phyloP scores from a whole-genome alignment of 1,140 invertebrate genomes.

The Drosophila saltans region DNA sequence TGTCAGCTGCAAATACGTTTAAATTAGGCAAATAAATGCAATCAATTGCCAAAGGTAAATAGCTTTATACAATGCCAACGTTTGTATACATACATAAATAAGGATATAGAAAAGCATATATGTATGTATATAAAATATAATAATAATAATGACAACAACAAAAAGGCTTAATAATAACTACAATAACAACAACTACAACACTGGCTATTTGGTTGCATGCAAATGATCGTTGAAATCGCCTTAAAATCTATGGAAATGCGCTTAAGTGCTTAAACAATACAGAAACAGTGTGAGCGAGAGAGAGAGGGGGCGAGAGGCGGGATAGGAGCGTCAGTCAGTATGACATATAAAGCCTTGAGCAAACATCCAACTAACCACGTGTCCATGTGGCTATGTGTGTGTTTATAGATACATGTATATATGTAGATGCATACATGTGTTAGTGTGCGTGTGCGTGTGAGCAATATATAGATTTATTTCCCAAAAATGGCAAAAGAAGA shows the following conservation, averaged over 20 bases:
- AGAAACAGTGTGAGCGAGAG: not conserved
- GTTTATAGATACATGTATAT: no score
- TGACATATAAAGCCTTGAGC: constrained; percentile 2
- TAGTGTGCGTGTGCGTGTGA: not conserved
- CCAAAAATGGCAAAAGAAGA: not conserved
- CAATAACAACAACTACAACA: not conserved
- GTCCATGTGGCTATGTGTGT: not conserved
- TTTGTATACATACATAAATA: not conserved
- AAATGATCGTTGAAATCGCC: not conserved
- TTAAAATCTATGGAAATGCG: not conserved
- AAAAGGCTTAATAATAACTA: not conserved
- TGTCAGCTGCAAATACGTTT: not conserved
- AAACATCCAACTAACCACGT: constrained; percentile 6
- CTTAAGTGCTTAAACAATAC: not conserved
- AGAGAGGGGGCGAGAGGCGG: not conserved
- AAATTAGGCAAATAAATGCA: not conserved
- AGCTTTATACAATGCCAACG: not conserved
- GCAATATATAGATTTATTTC: constrained; percentile 5
- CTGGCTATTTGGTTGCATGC: not conserved
- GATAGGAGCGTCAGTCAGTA: not conserved
- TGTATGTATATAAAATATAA: not conserved
- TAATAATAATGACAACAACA: not conserved
- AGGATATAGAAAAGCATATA: not conserved
- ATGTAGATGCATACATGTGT: not conserved
- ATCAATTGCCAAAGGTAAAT: not conserved